Conservation (phyloP, 2,888 invertebrate species). For the Trisateles emortualis region DNA sequence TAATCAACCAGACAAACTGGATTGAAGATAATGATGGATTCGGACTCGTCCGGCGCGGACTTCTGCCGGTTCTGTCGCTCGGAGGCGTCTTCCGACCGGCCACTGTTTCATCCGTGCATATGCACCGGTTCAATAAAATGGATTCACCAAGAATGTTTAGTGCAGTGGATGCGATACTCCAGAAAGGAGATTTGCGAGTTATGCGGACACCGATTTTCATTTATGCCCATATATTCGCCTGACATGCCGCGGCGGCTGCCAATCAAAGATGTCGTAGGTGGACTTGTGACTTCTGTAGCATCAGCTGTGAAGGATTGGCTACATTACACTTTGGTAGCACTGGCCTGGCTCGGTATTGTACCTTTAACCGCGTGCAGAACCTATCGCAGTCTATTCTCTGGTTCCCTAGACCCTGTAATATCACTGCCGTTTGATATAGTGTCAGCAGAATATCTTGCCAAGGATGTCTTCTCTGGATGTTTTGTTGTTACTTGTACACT, state of each 20-base stretch:
- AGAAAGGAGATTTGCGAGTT: slow-evolving; percentile 99
- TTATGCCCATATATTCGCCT: slow-evolving; percentile 99
- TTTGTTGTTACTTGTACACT: slow-evolving; percentile 98
- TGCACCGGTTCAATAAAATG: slow-evolving; percentile 99
- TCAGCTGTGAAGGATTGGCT: slow-evolving; percentile 98
- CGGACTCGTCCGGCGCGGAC: slow-evolving; percentile 89
- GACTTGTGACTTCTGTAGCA: slow-evolving; percentile 94
- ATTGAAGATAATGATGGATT: slow-evolving; percentile 81
- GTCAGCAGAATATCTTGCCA: slow-evolving; percentile 96
- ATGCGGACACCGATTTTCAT: slow-evolving; percentile 98
- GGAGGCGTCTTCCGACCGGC: slow-evolving; percentile 96
- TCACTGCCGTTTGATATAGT: slow-evolving; percentile 96
- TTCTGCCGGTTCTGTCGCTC: slow-evolving; percentile 99
- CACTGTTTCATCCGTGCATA: slow-evolving; percentile 98
- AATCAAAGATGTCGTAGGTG: slow-evolving; percentile 96
- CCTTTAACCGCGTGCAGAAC: slow-evolving; percentile 98
- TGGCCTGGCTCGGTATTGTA: slow-evolving; percentile 99
- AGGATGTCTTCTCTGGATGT: slow-evolving; percentile 98
- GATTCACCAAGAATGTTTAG: slow-evolving; percentile 99
- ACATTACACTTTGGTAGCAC: slow-evolving; percentile 98
- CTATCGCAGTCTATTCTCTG: slow-evolving; percentile 96
- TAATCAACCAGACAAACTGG: slow-evolving; percentile 77
- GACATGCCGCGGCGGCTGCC: slow-evolving; percentile 99
- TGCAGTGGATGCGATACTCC: slow-evolving; percentile 99
- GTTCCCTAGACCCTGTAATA: slow-evolving; percentile 94